phyloP scores from a whole-genome alignment of 1,140 invertebrate species.

The Philaenus spumarius region DNA sequence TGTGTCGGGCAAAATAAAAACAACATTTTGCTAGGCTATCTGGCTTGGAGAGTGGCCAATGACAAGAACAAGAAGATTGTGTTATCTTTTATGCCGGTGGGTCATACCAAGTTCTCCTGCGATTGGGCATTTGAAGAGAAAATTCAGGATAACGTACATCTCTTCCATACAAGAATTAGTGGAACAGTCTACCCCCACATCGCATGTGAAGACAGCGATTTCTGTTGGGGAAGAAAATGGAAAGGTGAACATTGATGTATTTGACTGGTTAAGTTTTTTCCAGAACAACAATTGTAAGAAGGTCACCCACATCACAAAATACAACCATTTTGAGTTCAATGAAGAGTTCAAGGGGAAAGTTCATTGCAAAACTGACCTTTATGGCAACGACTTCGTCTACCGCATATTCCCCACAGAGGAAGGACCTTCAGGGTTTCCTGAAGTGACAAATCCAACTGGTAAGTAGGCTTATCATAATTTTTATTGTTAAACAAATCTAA shows the following conservation, averaged over 20 bases:
- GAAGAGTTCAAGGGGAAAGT: constrained; percentile 4
- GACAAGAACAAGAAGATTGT: constrained; percentile 7
- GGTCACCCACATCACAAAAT: constrained; percentile 5
- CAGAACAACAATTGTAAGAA: constrained; percentile 3
- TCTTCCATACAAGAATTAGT: constrained; percentile 4
- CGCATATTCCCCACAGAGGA: not conserved
- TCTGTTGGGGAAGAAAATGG: not conserved
- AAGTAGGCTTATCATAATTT: too few relatives aligned
- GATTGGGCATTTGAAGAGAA: constrained; percentile 17
- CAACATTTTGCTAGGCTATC: constrained; percentile 8
- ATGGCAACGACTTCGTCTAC: not conserved
- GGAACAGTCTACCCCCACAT: constrained; percentile 12
- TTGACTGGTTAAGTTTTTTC: constrained; percentile 11
- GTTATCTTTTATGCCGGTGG: too few relatives aligned
- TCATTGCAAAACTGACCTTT: not conserved
- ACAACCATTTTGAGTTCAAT: constrained; percentile 13
- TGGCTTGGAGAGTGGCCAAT: constrained; percentile 7
- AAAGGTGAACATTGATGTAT: not conserved
- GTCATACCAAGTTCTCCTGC: constrained; percentile 17
- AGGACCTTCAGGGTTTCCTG: constrained; percentile 6
- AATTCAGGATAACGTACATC: not conserved
- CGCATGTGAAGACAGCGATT: constrained; percentile 1
- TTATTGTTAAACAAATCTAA: too few relatives aligned
- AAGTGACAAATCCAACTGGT: not conserved
- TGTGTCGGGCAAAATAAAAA: constrained; percentile 25